phyloP scores from a whole-genome alignment of 1,140 invertebrate genomes.

The Marisa cornuarietis region DNA sequence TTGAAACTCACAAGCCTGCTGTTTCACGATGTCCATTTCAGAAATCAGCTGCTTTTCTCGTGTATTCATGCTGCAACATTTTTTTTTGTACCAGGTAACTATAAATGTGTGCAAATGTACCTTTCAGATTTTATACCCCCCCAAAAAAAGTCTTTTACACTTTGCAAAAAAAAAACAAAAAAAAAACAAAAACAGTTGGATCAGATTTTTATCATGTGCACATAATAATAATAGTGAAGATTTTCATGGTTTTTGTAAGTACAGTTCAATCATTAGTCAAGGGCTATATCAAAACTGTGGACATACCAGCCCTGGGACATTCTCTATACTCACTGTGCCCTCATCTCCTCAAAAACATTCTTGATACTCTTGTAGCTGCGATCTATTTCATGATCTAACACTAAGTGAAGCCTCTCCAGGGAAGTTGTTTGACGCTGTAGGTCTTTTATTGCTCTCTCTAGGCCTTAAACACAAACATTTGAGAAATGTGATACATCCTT shows the following conservation, averaged over 20 bases:
- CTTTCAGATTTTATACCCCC: too few species aligned
- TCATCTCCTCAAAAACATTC: slow-evolving; percentile 57
- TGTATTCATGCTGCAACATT: slow-evolving; percentile 44
- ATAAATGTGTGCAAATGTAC: too few species aligned
- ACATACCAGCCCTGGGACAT: neutral
- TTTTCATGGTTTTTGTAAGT: neutral
- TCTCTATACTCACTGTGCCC: slow-evolving; percentile 44
- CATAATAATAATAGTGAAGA: too few species aligned
- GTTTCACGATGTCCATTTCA: slow-evolving; percentile 53
- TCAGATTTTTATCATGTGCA: neutral
- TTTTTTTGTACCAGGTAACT: too few species aligned
- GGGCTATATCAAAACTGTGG: neutral
- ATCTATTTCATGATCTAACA: slow-evolving; percentile 55
- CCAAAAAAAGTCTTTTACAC: neutral
- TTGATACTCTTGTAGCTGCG: slow-evolving; percentile 55
- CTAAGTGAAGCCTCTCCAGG: slow-evolving; percentile 45
- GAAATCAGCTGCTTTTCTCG: slow-evolving; percentile 44
- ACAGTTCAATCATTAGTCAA: neutral
- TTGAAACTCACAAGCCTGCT: slow-evolving; percentile 48
- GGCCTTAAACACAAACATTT: slow-evolving; percentile 37
- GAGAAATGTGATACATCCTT: neutral
- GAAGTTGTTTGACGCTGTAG: slow-evolving; percentile 58
- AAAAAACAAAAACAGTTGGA: too few species aligned
- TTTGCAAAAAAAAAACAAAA: neutral
- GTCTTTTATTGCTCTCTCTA: slow-evolving; percentile 61